A percentile compares a stretch with the other conserved stretches of the same genome.
phyloP scores from a whole-genome alignment of 2,113 vertebrate genomes.

The Desmodus rotundus region DNA sequence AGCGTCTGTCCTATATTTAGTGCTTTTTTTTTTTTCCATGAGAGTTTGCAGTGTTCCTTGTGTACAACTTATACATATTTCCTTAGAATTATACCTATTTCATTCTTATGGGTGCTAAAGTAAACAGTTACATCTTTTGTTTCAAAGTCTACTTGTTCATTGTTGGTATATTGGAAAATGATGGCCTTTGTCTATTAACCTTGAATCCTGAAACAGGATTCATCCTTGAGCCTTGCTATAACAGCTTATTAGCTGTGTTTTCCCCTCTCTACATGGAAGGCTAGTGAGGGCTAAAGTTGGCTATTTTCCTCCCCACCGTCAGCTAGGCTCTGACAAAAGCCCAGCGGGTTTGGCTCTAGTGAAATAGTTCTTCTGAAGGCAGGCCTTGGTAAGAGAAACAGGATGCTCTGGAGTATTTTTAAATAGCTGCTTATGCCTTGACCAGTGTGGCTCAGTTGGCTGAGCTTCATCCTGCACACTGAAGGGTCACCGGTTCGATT shows the following conservation, averaged over 20 bases:
- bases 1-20: background rate
- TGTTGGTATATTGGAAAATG: background rate
- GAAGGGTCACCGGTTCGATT: too few relatives aligned
- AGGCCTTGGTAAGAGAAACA: background rate
- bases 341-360: background rate
- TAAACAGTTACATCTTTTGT: background rate
- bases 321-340: background rate
- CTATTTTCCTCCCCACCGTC: background rate
- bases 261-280: background rate
- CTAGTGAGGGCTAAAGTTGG: background rate
- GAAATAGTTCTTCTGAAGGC: background rate
- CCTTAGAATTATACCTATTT: background rate
- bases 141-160: background rate
- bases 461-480: too few relatives aligned
- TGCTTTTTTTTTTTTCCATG: background rate
- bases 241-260: background rate
- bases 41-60: background rate
- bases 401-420: background rate
- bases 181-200: background rate
- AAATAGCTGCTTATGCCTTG: background rate
- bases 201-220: background rate
- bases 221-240: background rate
- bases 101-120: background rate
- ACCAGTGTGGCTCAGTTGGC: too few relatives aligned
- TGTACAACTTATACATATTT: background rate